phyloP scores from a whole-genome alignment of 2,888 invertebrate species.

The Altica lythri region DNA sequence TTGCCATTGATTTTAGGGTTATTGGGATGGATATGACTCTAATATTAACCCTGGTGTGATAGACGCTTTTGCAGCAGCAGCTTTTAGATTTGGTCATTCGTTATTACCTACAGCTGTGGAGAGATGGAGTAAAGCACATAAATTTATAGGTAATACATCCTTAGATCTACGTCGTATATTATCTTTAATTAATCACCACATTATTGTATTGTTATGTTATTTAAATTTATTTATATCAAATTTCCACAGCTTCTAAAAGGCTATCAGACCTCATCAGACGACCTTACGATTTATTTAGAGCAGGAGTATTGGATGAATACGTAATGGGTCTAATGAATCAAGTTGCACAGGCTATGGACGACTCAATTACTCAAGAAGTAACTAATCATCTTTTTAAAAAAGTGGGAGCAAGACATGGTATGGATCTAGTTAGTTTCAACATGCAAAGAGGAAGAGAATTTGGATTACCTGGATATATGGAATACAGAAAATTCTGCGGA shows the following conservation, averaged over 20 bases:
- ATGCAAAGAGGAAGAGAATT: conserved; percentile 93
- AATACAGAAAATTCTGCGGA: conserved; percentile 89
- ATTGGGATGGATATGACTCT: conserved; percentile 83
- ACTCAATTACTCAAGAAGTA: conserved; percentile 87
- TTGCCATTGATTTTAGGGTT: too few species aligned
- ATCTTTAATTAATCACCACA: too few species aligned
- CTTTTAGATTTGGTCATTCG: conserved; percentile 91
- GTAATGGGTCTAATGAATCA: conserved; percentile 93
- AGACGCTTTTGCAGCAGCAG: conserved; percentile 89
- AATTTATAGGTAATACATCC: conserved; percentile 89
- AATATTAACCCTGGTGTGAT: conserved; percentile 87
- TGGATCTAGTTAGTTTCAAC: conserved; percentile 91
- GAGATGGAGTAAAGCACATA: conserved; percentile 93
- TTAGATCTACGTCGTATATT: too few species aligned
- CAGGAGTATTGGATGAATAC: conserved; percentile 89
- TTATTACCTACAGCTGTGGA: conserved; percentile 88
- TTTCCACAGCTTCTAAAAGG: conserved; percentile 87
- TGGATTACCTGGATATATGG: conserved; percentile 91
- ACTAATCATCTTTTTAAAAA: conserved; percentile 92
- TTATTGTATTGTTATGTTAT: too few species aligned
- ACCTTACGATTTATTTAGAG: conserved; percentile 88
- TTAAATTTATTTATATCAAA: too few species aligned
- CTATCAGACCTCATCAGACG: conserved; percentile 86
- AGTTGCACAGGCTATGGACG: conserved; percentile 94
- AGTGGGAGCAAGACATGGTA: conserved; percentile 72